phyloP scores from a whole-genome alignment of 2,113 vertebrate genomes.

The Chelonoidis abingdonii region DNA sequence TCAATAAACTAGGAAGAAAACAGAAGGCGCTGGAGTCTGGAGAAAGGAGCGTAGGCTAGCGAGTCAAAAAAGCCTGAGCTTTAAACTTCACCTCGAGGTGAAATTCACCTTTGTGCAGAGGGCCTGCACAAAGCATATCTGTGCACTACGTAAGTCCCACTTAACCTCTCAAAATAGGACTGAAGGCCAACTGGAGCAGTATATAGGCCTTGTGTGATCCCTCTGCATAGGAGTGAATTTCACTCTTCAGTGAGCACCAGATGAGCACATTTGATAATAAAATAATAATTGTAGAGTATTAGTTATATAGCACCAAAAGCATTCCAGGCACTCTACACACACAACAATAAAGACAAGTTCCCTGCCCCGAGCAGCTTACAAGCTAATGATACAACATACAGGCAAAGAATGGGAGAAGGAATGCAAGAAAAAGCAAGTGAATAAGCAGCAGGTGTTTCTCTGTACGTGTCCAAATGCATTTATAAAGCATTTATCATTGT shows the following conservation, averaged over 20 bases:
- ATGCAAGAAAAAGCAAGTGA: not conserved
- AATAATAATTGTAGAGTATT: not conserved
- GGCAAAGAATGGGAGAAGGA: not conserved
- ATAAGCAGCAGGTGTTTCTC: not conserved
- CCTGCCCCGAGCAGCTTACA: not conserved
- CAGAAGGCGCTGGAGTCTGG: not conserved
- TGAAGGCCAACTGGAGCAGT: not conserved
- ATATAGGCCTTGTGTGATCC: not conserved
- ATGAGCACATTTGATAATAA: not conserved
- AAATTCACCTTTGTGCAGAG: not conserved
- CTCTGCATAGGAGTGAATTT: not conserved
- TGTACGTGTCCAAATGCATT: not conserved
- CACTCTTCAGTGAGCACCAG: not conserved
- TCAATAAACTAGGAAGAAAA: slow-evolving; percentile 5
- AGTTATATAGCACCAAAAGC: not conserved
- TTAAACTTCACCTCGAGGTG: not conserved
- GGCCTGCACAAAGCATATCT: not conserved
- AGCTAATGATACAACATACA: not conserved
- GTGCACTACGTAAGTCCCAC: not conserved
- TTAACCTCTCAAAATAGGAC: not conserved
- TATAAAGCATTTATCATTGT: not conserved
- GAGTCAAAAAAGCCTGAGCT: not conserved
- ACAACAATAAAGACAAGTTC: not conserved
- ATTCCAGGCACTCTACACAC: not conserved
- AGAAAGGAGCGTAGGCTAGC: not conserved